Conservation (phyloP, 1,140 invertebrate species). For the Brachionus asplanchnoidis region DNA sequence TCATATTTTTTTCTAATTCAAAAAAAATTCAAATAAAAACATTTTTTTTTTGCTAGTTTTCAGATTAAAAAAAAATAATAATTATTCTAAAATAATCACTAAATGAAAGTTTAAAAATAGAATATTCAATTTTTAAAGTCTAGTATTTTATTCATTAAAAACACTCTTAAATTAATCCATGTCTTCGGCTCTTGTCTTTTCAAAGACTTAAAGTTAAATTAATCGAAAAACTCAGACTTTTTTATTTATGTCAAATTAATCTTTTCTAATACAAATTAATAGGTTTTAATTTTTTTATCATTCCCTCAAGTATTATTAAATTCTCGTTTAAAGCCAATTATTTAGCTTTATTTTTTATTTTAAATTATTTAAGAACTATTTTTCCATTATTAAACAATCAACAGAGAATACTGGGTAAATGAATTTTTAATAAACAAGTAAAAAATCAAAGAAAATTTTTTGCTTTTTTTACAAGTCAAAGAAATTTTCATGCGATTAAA, state of each 20-base stretch:
- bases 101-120: too few relatives aligned
- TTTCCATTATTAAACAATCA: background rate
- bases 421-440: background rate
- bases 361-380: background rate
- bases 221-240: background rate
- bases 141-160: background rate
- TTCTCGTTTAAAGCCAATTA: background rate
- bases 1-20: too few relatives aligned
- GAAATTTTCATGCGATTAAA: background rate
- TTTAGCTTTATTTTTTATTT: background rate
- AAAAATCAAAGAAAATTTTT: background rate
- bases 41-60: too few relatives aligned
- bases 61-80: too few relatives aligned
- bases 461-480: background rate
- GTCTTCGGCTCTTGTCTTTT: too few relatives aligned
- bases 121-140: too few relatives aligned
- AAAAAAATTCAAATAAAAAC: too few relatives aligned
- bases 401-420: background rate
- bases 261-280: background rate
- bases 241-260: background rate
- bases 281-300: background rate
- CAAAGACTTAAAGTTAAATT: background rate
- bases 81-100: too few relatives aligned
- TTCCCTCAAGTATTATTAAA: background rate
- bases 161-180: background rate